phyloP scores from a whole-genome alignment of 2,797 vertebrate genomes.

The Bucorvus abyssinicus region DNA sequence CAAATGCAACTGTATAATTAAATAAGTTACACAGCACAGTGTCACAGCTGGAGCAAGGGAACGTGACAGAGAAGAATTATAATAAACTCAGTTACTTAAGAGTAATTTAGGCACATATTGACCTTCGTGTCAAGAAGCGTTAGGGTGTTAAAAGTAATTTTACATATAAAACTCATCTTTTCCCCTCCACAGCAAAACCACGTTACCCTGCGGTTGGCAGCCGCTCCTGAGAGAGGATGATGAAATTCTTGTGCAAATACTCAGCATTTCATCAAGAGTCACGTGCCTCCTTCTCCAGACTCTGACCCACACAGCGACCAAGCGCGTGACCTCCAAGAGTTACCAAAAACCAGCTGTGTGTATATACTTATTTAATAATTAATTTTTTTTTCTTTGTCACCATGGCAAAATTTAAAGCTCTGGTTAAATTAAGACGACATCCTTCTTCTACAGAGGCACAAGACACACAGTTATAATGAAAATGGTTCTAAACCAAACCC shows the following conservation, averaged over 20 bases:
- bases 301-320: background rate
- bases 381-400: background rate
- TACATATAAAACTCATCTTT: background rate
- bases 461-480: accelerated
- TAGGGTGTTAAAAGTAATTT: background rate
- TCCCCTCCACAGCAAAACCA: background rate
- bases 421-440: background rate
- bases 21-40: constrained; percentile 18
- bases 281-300: background rate
- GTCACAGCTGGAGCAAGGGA: constrained; percentile 23
- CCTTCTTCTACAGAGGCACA: background rate
- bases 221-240: background rate
- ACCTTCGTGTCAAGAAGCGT: constrained; percentile 18
- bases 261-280: accelerated
- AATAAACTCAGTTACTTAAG: constrained; percentile 17
- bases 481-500: background rate
- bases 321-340: background rate
- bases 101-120: constrained; percentile 15
- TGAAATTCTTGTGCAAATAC: constrained; percentile 20
- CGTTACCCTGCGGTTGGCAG: background rate
- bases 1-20: constrained; percentile 16
- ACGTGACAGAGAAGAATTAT: constrained; percentile 11
- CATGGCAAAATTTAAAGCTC: background rate
- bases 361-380: too few species aligned
- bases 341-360: background rate